Base-by-base conservation (phyloP, 2,888 invertebrate genomes). In the Sesia bembeciformis region DNA sequence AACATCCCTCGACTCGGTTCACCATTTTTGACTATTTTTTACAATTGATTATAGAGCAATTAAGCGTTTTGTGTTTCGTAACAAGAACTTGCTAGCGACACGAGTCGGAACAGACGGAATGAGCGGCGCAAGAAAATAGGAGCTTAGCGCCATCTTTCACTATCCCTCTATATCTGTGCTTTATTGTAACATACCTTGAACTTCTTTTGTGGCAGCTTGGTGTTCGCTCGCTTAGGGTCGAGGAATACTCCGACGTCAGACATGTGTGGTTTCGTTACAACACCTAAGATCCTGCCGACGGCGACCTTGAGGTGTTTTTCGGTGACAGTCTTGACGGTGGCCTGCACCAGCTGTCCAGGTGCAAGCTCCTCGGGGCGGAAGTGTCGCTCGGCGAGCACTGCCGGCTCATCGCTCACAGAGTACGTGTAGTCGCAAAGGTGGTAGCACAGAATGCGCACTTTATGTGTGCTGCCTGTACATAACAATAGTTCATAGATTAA, bases 401-500 rank as follows among this genome's bases (percentile, higher is more conserved):
- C 66, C 1, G 88, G 76, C 71, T 94, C 91, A 77, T 94, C 93
- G 3, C 93, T 91, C 66, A 95, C 93, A 5, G 94, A 88, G 76
- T 93, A 95, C 40, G 91, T 68, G 59, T 90, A 90, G 67, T 94
- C 94, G 51, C 93, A 86, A 40, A 90, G 77, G 74, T 93, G 92
- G 81, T 94, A 95, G 55, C 91, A 89, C 0, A 94, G 71, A 0
- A 96, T 81, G 39, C 94, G 91, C 40, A 92, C 90, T 42, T 68
- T 79, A 64, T 91, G 91, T 0, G 72, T 67, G 58, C 88, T 88
- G 8, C 90, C 87, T 84, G 74, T 3, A n/a, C 46, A 46, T 7
- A 46, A 8, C 8, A 41, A 41, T 6, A 41, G 23, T 6, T 41
- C 41, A 41, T 41, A 41, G 5, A 7, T 41, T 41, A 41, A 41